Evolutionary conservation across 2,113 vertebrate genomes (phyloP).

Genomic region (Cardinalis cardinalis): DNA sequence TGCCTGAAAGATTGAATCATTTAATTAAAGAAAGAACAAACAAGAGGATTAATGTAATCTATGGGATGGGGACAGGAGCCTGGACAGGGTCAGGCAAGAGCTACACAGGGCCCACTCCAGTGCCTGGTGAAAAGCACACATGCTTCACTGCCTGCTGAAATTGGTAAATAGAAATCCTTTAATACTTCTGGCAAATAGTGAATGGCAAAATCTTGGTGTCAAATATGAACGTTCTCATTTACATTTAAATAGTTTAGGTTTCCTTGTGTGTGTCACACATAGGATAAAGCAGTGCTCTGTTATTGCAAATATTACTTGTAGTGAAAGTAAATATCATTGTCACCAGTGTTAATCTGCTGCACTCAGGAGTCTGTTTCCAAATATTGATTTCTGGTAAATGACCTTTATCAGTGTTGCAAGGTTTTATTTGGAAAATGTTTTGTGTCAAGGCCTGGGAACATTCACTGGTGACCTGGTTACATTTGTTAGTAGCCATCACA

Average conservation of each 20-base stretch:
- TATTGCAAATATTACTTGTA: constrained; percentile 48
- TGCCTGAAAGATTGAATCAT: constrained; percentile 55
- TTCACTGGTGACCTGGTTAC: neutral
- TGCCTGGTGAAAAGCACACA: neutral
- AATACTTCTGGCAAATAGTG: constrained; percentile 29
- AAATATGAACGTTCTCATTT: constrained; percentile 56
- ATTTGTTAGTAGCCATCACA: neutral
- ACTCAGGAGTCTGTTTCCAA: constrained; percentile 26
- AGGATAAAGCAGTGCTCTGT: constrained; percentile 1
- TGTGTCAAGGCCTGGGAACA: neutral
- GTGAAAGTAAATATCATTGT: constrained; percentile 40
- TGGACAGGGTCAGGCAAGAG: neutral
- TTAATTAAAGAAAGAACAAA: constrained; percentile 62
- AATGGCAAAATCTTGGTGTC: constrained; percentile 24
- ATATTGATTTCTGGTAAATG: constrained; percentile 48
- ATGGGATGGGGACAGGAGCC: neutral
- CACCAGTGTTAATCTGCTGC: constrained; percentile 17
- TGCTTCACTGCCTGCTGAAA: neutral
- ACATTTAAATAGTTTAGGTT: constrained; percentile 61
- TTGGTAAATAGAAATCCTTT: constrained; percentile 44
- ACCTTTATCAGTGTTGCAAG: constrained; percentile 8
- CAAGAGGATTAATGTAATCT: constrained; percentile 50
- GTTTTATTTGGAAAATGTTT: constrained; percentile 10
- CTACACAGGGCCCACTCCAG: neutral
- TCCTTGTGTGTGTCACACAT: neutral